Percentiles rank a stretch among this genome's conserved stretches.
These are phyloP conservation scores for Thaumetopoea pityocampa DNA, from an alignment of 1,140 invertebrate genomes.

Conservation along the genomic window DNA sequence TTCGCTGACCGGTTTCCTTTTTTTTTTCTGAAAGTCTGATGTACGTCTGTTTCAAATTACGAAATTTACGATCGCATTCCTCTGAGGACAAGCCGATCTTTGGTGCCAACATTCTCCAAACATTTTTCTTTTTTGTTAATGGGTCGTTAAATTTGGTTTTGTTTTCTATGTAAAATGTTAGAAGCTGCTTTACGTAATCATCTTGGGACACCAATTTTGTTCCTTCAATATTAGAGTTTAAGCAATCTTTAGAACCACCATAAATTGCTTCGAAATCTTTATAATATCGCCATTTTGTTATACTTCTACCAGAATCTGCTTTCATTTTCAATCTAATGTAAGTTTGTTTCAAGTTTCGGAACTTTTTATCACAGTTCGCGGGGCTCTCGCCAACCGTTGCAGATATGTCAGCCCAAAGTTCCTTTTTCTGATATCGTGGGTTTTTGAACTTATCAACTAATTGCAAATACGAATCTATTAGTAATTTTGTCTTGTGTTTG, in stretches of 20 bases:
- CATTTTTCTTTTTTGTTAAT: constrained; percentile 45
- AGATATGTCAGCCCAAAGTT: constrained; percentile 64
- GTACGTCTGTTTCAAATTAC: constrained; percentile 66
- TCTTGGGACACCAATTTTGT: constrained; percentile 31
- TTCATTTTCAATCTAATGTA: constrained; percentile 54
- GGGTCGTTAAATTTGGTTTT: constrained; percentile 55
- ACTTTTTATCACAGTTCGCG: constrained; percentile 57
- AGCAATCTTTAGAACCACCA: constrained; percentile 27
- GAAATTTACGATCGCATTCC: constrained; percentile 64
- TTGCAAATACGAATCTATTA: constrained; percentile 52
- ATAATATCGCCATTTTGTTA: constrained; percentile 61
- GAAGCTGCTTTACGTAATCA: constrained; percentile 48
- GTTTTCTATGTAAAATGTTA: constrained; percentile 56
- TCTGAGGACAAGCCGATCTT: constrained; percentile 47
- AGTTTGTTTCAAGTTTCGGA: constrained; percentile 65
- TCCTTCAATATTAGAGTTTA: constrained; percentile 12
- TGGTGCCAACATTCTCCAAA: constrained; percentile 49
- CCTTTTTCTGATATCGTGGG: constrained; percentile 59
- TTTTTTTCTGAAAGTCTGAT: constrained; percentile 51
- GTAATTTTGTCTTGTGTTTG: constrained; percentile 44
- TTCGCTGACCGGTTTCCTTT: constrained; percentile 38
- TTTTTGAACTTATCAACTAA: constrained; percentile 56
- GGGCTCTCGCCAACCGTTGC: constrained; percentile 44
- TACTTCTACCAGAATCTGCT: constrained; percentile 34
- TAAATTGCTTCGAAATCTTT: constrained; percentile 61